Evolutionary conservation across 2,113 vertebrate species (phyloP).

Genomic region (Ailurus styani): DNA sequence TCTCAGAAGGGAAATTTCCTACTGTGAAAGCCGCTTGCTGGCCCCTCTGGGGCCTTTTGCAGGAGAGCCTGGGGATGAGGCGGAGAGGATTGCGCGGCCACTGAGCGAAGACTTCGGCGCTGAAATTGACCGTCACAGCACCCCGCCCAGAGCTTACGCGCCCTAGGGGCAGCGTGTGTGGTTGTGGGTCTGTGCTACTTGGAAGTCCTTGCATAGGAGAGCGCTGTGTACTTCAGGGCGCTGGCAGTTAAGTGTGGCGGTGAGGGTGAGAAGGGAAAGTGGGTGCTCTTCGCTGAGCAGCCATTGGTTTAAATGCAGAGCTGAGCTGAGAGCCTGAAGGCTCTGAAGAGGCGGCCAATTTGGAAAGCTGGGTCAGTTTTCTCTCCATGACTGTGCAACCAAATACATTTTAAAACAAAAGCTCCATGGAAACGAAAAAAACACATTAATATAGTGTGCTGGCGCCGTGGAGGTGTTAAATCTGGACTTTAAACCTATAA

Average conservation of each 20-base stretch:
- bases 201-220: neutral
- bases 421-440: neutral
- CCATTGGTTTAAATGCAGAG: neutral
- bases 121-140: neutral
- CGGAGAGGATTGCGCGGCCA: neutral
- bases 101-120: neutral
- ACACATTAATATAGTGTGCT: neutral
- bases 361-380: constrained; percentile 34
- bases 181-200: neutral
- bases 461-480: neutral
- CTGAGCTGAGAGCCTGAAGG: neutral
- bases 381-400: neutral
- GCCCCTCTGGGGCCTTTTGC: neutral
- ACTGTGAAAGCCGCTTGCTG: neutral
- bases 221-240: neutral
- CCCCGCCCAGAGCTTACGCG: neutral
- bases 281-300: neutral
- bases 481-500: constrained; percentile 5
- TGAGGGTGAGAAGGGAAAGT: neutral
- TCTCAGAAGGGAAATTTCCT: neutral
- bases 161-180: too few relatives aligned
- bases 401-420: constrained; percentile 50
- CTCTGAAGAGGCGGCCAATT: neutral
- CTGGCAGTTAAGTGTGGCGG: neutral
- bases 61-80: neutral